phyloP scores from a whole-genome alignment of 2,888 invertebrate genomes.

The Chaitophorus viminalis region DNA sequence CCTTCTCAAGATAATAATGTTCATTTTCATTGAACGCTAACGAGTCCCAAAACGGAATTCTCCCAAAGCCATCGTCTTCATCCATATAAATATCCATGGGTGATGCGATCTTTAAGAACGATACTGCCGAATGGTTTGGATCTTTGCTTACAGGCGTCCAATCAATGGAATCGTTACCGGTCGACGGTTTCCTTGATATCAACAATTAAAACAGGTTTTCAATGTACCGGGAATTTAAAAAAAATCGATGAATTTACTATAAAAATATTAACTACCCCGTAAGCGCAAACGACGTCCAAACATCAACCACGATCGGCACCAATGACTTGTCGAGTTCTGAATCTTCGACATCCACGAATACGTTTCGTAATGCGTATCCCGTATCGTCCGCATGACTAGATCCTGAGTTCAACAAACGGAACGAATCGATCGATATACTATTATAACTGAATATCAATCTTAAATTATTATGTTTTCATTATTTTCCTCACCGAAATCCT shows the following conservation, averaged over 20 bases:
- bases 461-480: background rate
- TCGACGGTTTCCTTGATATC: conserved; percentile 17
- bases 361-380: conserved; percentile 65
- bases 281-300: conserved; percentile 71
- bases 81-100: conserved; percentile 52
- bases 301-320: conserved; percentile 70
- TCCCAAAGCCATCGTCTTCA: conserved; percentile 55
- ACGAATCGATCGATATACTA: background rate
- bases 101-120: conserved; percentile 45
- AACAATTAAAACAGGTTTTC: background rate
- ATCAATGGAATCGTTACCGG: background rate
- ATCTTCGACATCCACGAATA: conserved; percentile 66
- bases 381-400: conserved; percentile 65
- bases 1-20: background rate
- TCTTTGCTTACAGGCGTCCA: conserved; percentile 38
- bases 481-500: conserved; percentile 71
- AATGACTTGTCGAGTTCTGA: conserved; percentile 70
- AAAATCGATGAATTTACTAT: background rate
- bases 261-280: conserved; percentile 70
- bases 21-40: conserved; percentile 62
- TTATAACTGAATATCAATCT: background rate
- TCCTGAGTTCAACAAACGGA: conserved; percentile 62
- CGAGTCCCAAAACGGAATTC: conserved; percentile 63
- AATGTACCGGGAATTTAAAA: background rate
- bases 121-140: background rate